A percentile compares a stretch with the other conserved stretches of the same genome.
phyloP scores from a whole-genome alignment of 1,140 invertebrate genomes.

The Paraescarpia echinospica region DNA sequence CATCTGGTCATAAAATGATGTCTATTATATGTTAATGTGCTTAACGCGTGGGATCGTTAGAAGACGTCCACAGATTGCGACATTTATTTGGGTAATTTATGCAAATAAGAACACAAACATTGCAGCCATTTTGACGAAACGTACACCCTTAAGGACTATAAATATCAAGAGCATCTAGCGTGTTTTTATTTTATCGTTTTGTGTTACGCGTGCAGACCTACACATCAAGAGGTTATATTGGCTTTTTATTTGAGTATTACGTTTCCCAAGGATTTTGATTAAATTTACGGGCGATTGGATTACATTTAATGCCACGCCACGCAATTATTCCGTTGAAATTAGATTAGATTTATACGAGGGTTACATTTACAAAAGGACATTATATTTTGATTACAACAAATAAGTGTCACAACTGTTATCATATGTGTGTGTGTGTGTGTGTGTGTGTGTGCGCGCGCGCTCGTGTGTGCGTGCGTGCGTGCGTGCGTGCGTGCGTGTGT shows the following conservation, averaged over 20 bases:
- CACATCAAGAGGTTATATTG: neutral
- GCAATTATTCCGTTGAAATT: neutral
- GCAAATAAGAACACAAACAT: neutral
- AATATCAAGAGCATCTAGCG: neutral
- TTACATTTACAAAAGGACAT: neutral
- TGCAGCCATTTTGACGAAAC: neutral
- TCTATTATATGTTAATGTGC: no score
- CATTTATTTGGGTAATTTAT: neutral
- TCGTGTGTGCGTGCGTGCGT: no score
- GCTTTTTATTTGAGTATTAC: neutral
- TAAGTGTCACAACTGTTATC: no score
- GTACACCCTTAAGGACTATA: neutral
- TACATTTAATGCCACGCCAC: neutral
- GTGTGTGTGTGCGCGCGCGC: no score
- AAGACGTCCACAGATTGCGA: neutral
- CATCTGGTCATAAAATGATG: no score
- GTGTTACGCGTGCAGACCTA: neutral
- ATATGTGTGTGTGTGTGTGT: no score
- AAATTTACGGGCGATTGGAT: neutral
- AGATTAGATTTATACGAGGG: neutral
- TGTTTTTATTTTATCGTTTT: neutral
- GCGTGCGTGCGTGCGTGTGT: no score
- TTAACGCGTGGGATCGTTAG: neutral
- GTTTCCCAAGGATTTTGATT: neutral
- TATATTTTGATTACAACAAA: neutral